Percentiles rank a stretch among this genome's conserved stretches.
These are phyloP conservation scores for Octomys mimax DNA, from an alignment of 2,797 vertebrate species.

Conservation along the genomic window DNA sequence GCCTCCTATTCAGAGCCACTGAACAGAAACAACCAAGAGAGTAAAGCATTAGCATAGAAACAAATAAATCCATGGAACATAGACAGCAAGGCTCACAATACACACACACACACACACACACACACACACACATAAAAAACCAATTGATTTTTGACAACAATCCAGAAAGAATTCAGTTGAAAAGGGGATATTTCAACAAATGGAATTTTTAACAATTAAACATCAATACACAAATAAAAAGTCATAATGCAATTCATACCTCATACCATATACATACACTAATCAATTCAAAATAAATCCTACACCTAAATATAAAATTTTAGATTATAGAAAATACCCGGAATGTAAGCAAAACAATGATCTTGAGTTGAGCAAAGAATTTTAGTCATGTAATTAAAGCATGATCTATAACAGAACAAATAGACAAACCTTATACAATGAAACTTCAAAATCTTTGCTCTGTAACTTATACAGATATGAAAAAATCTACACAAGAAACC, in stretches of 20 bases:
- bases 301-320: background rate
- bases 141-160: constrained; percentile 13
- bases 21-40: background rate
- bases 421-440: background rate
- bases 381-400: background rate
- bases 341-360: background rate
- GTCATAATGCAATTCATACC: background rate
- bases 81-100: background rate
- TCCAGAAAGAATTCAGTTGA: constrained; percentile 24
- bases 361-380: background rate
- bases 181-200: constrained; percentile 2
- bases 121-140: background rate
- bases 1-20: background rate
- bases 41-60: background rate
- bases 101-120: background rate
- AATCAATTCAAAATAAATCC: constrained; percentile 39
- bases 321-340: background rate
- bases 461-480: background rate
- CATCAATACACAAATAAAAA: background rate
- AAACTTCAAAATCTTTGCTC: background rate
- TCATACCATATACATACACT: background rate
- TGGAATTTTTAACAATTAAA: background rate
- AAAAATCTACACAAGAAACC: background rate
- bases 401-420: background rate
- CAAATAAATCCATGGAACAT: background rate